Conservation (phyloP, 2,888 invertebrate genomes). For the Opisthograptis luteolata region DNA sequence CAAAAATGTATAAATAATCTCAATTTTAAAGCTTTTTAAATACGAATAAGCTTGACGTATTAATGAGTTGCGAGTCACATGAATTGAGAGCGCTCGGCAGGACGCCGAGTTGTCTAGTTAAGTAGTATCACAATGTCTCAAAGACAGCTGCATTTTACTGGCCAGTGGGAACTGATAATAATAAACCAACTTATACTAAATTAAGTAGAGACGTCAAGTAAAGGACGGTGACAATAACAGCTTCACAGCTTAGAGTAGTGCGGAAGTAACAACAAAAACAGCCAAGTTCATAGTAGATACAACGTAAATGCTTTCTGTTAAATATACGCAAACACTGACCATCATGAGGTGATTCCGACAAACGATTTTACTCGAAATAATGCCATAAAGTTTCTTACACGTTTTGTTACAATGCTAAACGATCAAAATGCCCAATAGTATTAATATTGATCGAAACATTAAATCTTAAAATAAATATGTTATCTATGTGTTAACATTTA, state of each 20-base stretch:
- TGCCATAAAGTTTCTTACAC: constrained; percentile 61
- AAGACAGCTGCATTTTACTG: constrained; percentile 78
- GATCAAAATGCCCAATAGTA: constrained; percentile 61
- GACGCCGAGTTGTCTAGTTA: constrained; percentile 59
- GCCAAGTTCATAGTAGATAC: constrained; percentile 49
- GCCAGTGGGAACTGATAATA: constrained; percentile 70
- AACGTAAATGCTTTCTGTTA: constrained; percentile 75
- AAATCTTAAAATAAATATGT: constrained; percentile 55
- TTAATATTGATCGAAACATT: constrained; percentile 52
- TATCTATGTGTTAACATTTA: constrained; percentile 45
- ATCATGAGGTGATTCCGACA: constrained; percentile 71
- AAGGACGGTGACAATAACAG: constrained; percentile 71
- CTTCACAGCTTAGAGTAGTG: constrained; percentile 54
- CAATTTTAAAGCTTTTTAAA: constrained; percentile 80
- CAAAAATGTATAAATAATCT: constrained; percentile 78
- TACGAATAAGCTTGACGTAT: constrained; percentile 65
- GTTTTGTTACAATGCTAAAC: constrained; percentile 47
- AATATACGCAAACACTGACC: constrained; percentile 68
- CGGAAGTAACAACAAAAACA: constrained; percentile 66
- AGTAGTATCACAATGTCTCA: constrained; percentile 81
- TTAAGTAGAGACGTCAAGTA: constrained; percentile 79
- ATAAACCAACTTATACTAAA: constrained; percentile 78
- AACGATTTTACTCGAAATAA: constrained; percentile 58
- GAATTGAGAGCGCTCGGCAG: constrained; percentile 37
- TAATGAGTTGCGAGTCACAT: constrained; percentile 59